Evolutionary conservation across 2,888 invertebrate species (phyloP).

Genomic region (Marronus borbonicus): DNA sequence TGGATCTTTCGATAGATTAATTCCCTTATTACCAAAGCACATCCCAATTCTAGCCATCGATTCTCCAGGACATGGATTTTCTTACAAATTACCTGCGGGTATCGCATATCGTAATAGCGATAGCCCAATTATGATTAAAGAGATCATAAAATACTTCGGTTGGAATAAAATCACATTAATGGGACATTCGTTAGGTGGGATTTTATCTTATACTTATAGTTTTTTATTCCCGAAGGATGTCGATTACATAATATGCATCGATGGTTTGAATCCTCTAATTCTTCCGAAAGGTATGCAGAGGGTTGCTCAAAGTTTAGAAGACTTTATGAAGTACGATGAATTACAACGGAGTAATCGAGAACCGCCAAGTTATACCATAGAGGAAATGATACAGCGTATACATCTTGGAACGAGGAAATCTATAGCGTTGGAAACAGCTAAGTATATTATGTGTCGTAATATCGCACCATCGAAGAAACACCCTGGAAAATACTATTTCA

Average conservation of each 20-base stretch:
- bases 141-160: constrained; percentile 76
- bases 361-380: constrained; percentile 75
- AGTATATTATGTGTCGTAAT: constrained; percentile 71
- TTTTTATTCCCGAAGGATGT: constrained; percentile 75
- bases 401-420: constrained; percentile 64
- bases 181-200: constrained; percentile 79
- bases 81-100: constrained; percentile 72
- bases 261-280: constrained; percentile 69
- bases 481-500: constrained; percentile 75
- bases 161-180: constrained; percentile 79
- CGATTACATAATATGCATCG: constrained; percentile 73
- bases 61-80: constrained; percentile 79
- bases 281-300: constrained; percentile 67
- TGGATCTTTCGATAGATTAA: constrained; percentile 79
- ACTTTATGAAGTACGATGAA: constrained; percentile 69
- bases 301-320: constrained; percentile 69
- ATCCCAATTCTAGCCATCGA: constrained; percentile 74
- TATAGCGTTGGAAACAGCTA: constrained; percentile 58
- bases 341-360: constrained; percentile 66
- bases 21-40: constrained; percentile 73
- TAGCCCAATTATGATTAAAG: constrained; percentile 69
- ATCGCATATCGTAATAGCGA: constrained; percentile 62
- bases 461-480: constrained; percentile 71
- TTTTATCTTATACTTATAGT: constrained; percentile 75
- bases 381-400: constrained; percentile 74